Base-by-base conservation (phyloP, 2,797 vertebrate species). In the Urocyon cinereoargenteus region DNA sequence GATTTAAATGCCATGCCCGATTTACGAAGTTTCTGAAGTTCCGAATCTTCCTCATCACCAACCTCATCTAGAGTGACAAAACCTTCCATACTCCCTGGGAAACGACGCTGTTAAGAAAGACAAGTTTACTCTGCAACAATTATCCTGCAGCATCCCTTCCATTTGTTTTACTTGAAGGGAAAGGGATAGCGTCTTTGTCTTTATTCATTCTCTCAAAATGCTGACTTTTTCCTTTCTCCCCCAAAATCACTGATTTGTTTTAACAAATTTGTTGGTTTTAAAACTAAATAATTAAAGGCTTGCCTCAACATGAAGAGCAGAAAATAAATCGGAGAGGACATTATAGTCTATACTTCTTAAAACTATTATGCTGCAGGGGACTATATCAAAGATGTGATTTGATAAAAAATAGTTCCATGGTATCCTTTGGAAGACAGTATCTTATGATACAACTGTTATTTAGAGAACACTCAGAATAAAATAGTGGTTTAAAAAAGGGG, bases 11-110 rank as follows among this genome's bases (percentile, higher is more conserved):
- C 97, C 94, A 98, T 97, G 86, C 97, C 98, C 0, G 98, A 98
- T 98, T 98, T 98, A 77, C 98, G 98, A 61, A 98, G 97, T 66
- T 99, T 99, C 34, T 98, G 98, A 96, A 98, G 98, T 49, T 98
- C 99, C 0, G 97, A 97, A 95, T 99, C 99, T 94, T 99, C 99
- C 4, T 99, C 99, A 34, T 99, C 99, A 4, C 98, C 99, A 94
- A 99, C 98, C 97, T 99, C 99, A 92, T 99, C 99, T 96, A 99
- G 98, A 91, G 99, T 99, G 98, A 99, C 99, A 98, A 99, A 99
- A 97, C 99, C 99, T 98, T 99, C 99, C 99, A 99, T 99, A 99
- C 99, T 99, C 95, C 99, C 99, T 2, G 99, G 99, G 97, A 99
- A 99, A 96, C 98, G 98, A 73, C 98, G 98, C 95, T 99, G 99